Conservation (phyloP, 1,140 invertebrate genomes). For the Campoletis sonorensis region DNA sequence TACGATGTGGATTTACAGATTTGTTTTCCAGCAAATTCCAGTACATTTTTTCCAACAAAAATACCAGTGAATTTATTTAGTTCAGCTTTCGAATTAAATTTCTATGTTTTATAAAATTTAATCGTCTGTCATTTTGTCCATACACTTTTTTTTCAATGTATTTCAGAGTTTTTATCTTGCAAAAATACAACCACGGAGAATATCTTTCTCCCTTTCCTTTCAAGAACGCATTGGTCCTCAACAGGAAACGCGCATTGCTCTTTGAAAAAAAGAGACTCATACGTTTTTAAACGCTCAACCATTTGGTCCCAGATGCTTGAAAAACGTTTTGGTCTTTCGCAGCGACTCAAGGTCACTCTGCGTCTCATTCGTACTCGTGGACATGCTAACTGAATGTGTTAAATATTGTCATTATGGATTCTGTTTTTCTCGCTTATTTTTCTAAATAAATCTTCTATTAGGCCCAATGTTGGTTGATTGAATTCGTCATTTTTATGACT, state of each 20-base stretch:
- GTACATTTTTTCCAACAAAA: no score
- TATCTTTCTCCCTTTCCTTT: not conserved
- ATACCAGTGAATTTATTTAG: no score
- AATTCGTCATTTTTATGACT: not conserved
- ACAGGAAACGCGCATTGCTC: slow-evolving; percentile 8
- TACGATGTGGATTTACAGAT: not conserved
- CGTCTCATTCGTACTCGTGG: not conserved
- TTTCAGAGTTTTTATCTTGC: not conserved
- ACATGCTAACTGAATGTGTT: not conserved
- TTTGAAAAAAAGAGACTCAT: not conserved
- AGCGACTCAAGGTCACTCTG: not conserved
- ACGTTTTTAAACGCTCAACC: not conserved
- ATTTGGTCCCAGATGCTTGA: not conserved
- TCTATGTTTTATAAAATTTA: no score
- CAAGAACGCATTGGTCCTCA: not conserved
- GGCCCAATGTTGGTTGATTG: not conserved
- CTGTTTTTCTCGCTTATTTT: not conserved
- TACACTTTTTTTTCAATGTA: no score
- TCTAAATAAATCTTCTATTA: not conserved
- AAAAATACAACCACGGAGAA: not conserved
- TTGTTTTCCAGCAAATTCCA: slow-evolving; percentile 10
- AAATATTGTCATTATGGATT: not conserved
- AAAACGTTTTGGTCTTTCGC: not conserved
- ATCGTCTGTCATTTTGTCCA: no score
- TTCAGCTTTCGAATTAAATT: no score